phyloP scores from a whole-genome alignment of 2,888 invertebrate species.

The Limnephilus auricula region DNA sequence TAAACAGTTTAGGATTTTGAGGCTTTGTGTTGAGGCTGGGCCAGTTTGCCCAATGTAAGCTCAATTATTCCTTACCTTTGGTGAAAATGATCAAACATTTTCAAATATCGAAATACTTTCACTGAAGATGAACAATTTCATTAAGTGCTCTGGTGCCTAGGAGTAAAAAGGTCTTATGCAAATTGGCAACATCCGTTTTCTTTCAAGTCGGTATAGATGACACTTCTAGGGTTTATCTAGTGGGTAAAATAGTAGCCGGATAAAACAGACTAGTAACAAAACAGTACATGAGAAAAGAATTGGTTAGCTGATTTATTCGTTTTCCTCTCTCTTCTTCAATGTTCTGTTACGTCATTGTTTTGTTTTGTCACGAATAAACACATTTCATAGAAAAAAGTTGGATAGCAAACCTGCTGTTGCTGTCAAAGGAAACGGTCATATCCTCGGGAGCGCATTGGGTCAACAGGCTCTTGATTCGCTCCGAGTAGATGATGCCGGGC shows the following conservation, averaged over 20 bases:
- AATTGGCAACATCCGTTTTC: neutral
- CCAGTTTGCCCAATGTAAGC: neutral
- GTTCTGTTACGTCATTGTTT: too few relatives aligned
- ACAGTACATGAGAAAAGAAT: too few relatives aligned
- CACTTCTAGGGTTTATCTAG: too few relatives aligned
- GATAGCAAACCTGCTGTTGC: slow-evolving; percentile 70
- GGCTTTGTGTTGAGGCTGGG: neutral
- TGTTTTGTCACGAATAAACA: slow-evolving; percentile 20
- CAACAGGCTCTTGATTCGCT: slow-evolving; percentile 80
- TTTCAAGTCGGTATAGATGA: neutral
- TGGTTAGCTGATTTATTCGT: neutral
- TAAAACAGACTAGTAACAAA: too few relatives aligned
- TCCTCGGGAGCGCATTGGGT: slow-evolving; percentile 75
- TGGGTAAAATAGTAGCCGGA: too few relatives aligned
- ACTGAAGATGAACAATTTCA: neutral
- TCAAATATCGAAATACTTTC: neutral
- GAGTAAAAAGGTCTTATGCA: neutral
- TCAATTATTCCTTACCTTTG: too few relatives aligned
- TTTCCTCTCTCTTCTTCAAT: too few relatives aligned
- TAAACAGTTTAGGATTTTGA: too few relatives aligned
- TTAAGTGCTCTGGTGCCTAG: neutral
- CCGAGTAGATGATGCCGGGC: slow-evolving; percentile 84
- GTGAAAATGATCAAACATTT: neutral
- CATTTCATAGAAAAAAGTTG: slow-evolving; percentile 38
- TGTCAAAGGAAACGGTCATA: slow-evolving; percentile 76